Percentiles rank a stretch among this genome's conserved stretches.
Conservation (phyloP, 2,797 vertebrate genomes). For the Meda fulgida region DNA sequence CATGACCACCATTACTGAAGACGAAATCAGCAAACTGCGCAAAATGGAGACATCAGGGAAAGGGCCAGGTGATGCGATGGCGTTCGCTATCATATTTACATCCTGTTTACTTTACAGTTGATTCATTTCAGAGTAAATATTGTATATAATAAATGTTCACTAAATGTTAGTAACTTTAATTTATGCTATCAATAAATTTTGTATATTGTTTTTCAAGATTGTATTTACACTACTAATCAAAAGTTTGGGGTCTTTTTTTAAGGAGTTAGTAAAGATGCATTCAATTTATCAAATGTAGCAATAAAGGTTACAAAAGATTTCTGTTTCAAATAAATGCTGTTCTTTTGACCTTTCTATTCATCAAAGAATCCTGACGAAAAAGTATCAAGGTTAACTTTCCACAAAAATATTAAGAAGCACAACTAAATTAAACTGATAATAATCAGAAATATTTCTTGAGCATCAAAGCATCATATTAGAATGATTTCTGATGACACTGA, state of each 20-base stretch:
- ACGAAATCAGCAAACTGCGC: conserved; percentile 94
- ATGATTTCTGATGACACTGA: neutral
- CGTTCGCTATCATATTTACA: neutral
- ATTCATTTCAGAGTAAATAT: neutral
- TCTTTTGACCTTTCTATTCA: neutral
- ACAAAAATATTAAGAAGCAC: neutral
- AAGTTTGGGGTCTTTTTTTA: neutral
- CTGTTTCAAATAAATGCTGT: too few species aligned
- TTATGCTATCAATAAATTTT: neutral
- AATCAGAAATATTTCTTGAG: neutral
- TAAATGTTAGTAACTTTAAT: neutral
- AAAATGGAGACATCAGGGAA: conserved; percentile 94
- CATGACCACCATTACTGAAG: conserved; percentile 98
- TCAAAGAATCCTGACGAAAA: neutral
- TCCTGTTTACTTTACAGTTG: neutral
- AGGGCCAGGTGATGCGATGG: conserved; percentile 81
- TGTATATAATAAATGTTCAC: neutral
- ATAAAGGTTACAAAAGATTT: neutral
- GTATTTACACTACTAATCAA: neutral
- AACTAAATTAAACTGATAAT: neutral
- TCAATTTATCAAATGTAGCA: neutral
- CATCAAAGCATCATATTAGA: neutral
- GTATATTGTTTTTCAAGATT: neutral
- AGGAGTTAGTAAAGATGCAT: neutral
- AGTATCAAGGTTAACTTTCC: neutral